Percentiles rank a stretch among this genome's conserved stretches.
Evolutionary conservation across 2,797 vertebrate genomes (phyloP).

Genomic region (Mico argentatus): DNA sequence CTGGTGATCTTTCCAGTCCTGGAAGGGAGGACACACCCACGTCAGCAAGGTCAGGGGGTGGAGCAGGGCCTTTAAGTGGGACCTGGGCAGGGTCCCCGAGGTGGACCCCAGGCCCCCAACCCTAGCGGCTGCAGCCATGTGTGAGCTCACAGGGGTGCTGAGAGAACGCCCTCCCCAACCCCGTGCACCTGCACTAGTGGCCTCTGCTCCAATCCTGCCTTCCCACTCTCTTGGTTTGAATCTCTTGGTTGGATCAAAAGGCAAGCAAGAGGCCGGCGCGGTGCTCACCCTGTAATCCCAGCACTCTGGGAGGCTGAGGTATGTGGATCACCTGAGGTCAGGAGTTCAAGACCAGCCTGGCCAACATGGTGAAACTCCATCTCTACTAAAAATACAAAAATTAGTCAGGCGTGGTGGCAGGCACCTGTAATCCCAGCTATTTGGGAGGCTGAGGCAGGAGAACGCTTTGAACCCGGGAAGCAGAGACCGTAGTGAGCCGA

Average conservation of each 20-base stretch:
- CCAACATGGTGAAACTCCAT: too few relatives aligned
- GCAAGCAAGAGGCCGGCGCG: background rate
- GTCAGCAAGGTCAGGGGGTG: background rate
- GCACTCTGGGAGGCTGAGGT: background rate
- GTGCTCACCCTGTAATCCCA: background rate
- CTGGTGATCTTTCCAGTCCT: constrained; percentile 99
- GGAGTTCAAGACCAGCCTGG: too few relatives aligned
- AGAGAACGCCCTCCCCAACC: background rate
- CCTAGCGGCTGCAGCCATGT: background rate
- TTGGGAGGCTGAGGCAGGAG: too few relatives aligned
- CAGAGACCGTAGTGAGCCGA: too few relatives aligned
- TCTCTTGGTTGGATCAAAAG: background rate
- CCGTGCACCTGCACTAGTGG: background rate
- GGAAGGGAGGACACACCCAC: background rate
- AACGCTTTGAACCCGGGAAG: too few relatives aligned
- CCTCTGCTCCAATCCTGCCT: background rate
- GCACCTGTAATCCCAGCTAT: too few relatives aligned
- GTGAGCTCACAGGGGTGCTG: background rate
- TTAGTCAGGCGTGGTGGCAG: too few relatives aligned
- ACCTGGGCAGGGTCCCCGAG: background rate
- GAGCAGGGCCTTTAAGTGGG: background rate
- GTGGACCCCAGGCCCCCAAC: background rate
- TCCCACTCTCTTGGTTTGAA: background rate
- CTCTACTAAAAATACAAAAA: too few relatives aligned
- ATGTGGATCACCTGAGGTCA: too few relatives aligned